Base-by-base conservation (phyloP, 35 echinoderm and acorn worm species). In the Chiridota heheva region DNA sequence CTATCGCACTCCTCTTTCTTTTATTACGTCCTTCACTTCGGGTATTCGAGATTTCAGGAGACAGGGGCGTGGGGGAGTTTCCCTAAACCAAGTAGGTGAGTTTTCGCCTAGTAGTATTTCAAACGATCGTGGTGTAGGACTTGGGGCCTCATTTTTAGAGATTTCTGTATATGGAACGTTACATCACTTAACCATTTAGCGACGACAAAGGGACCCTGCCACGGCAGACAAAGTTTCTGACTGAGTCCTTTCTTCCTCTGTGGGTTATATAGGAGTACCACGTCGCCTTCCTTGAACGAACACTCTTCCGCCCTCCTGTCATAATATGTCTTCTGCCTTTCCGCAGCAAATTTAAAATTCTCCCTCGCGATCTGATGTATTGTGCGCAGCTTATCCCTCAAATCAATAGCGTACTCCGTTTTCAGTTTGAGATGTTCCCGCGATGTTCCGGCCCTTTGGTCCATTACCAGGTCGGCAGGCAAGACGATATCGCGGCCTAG, bases 241-340 rank as follows among this genome's bases (percentile, higher is more conserved):
- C 44, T 44, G 7, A 37, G 0, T 46, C 73, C 84, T 37, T 60
- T 42, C 22, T 49, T 65, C 24, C 34, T 53, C 7, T 53, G 43
- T 17, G 81, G 81, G 35, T 66, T 56, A 42, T 84, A 68, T 20
- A 84, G 28, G 71, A 82, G 68, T 41, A 90, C 69, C 41, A 37
- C 29, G 20, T 90, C 41, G 8, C 88, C 80, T 44, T 15, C 31
- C 41, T 35, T 35, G 17, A 67, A 20, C 37, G 43, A 0, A 53
- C 60, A 18, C 2, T 29, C 71, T 35, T 53, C 12, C 1, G 55
- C 44, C 0, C 15, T 40, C 32, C 74, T 30, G 34, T 78, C 74
- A 42, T 78, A 78, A 36, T 78, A 59, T 41, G 38, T 20, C 48
- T 88, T 82, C 41, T 45, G 47, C 16, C 36, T 42, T 2, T 44